Evolutionary conservation across 2,888 invertebrate species (phyloP).

Genomic region (Atethmia centrago): DNA sequence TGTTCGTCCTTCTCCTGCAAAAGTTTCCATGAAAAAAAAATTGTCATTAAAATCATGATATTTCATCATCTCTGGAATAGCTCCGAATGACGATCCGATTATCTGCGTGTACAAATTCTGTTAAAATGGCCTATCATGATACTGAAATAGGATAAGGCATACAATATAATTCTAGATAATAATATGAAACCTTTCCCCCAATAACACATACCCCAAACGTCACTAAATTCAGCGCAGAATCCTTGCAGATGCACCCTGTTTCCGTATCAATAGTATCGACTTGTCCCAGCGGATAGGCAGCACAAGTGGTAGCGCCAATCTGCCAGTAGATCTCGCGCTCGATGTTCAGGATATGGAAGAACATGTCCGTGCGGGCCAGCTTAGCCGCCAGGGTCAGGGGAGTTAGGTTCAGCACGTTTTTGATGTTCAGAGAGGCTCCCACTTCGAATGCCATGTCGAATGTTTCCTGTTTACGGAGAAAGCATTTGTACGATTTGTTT

Average conservation of each 20-base stretch:
- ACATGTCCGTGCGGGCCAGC: slow-evolving; percentile 97
- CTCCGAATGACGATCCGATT: neutral
- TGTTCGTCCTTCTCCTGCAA: slow-evolving; percentile 98
- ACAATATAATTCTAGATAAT: neutral
- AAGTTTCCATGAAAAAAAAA: slow-evolving; percentile 4
- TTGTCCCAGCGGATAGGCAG: slow-evolving; percentile 98
- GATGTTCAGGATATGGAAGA: slow-evolving; percentile 98
- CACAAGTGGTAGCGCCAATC: slow-evolving; percentile 98
- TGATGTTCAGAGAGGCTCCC: slow-evolving; percentile 96
- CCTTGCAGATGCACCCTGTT: slow-evolving; percentile 98
- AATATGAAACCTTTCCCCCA: neutral
- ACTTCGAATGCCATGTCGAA: slow-evolving; percentile 98
- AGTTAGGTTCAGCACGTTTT: slow-evolving; percentile 96
- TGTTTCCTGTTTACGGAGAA: slow-evolving; percentile 91
- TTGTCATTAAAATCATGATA: too few species aligned
- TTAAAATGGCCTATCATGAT: neutral
- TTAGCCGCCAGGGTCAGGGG: slow-evolving; percentile 98
- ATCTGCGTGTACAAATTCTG: neutral
- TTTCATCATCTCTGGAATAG: neutral
- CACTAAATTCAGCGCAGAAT: slow-evolving; percentile 98
- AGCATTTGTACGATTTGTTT: neutral
- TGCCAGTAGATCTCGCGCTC: slow-evolving; percentile 99
- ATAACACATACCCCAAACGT: slow-evolving; percentile 96
- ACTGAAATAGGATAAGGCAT: neutral
- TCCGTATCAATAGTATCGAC: slow-evolving; percentile 98